Percentiles rank a stretch among this genome's conserved stretches.
Conservation (phyloP, 1,140 invertebrate genomes). For the Megathymus violae region DNA sequence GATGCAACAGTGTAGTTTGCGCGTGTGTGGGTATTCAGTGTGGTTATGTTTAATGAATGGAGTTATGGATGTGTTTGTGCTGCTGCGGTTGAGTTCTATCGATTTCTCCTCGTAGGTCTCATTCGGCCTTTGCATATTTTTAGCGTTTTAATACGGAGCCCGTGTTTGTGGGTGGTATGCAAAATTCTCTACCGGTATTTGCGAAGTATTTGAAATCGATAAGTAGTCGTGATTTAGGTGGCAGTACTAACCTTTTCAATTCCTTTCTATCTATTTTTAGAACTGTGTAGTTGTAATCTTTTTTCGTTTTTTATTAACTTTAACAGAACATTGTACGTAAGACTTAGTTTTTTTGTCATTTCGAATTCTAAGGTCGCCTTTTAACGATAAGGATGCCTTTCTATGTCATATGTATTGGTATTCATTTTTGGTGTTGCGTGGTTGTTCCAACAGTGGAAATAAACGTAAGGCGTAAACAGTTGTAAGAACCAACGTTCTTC, state of each 20-base stretch:
- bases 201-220: slow-evolving; percentile 15
- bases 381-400: no score
- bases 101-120: slow-evolving; percentile 44
- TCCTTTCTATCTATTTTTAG: no score
- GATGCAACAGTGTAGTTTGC: slow-evolving; percentile 43
- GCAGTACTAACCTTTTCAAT: not conserved
- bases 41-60: slow-evolving; percentile 59
- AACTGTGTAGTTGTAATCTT: no score
- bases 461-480: no score
- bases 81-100: slow-evolving; percentile 47
- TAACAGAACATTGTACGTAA: no score
- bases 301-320: no score
- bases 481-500: no score
- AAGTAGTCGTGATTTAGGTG: not conserved
- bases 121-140: slow-evolving; percentile 47
- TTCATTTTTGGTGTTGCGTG: no score
- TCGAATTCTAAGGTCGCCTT: no score
- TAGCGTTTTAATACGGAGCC: slow-evolving; percentile 35
- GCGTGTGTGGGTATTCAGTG: slow-evolving; percentile 38
- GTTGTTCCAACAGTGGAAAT: no score
- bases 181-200: slow-evolving; percentile 18
- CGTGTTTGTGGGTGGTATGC: slow-evolving; percentile 29
- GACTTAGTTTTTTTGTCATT: no score
- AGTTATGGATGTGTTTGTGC: slow-evolving; percentile 42
- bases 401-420: no score